Base-by-base conservation (phyloP, 2,113 vertebrate genomes). In the Manacus vitellinus region DNA sequence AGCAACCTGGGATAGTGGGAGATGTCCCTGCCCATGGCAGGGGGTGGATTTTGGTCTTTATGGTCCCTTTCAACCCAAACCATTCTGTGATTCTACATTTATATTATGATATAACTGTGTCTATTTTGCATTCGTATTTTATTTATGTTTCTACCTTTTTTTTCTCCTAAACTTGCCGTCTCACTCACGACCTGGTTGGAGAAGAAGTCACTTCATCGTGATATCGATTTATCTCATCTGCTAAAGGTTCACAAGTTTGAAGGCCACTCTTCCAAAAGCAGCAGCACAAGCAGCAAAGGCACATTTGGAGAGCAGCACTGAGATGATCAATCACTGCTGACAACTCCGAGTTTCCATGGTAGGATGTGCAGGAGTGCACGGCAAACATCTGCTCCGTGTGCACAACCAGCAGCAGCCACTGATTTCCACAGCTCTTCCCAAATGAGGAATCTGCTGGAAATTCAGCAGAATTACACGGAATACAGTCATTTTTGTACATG, bases 261-360 rank as follows among this genome's bases (percentile, higher is more conserved):
- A 79, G 66, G 71, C 74, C 35, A 2, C 62, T 68, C 24, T 68
- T 39, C 14, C 35, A 58, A 61, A 71, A 23, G 0, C 24, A 79
- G 66, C 46, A 83, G 35, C 4, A 0, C 72, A 46, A 58, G 89
- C 17, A 84, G 16, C 51, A 70, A 41, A 85, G 70, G 66, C 62
- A 1, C 67, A 41, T 75, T 43, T 89, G 75, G 72, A 61, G 35
- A 76, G 79, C 83, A 70, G 78, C 39, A 35, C 11, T 2, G 52
- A 44, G 76, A 28, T 41, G 67, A 95, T 96, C 90, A 86, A 89
- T 96, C 95, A 95, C 6, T 52, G 94, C 28, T 93, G 96, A 92
- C 82, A 95, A 80, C 89, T 54, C 52, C 81, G 88, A 46, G 61
- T 76, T 89, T 46, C 96, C 56, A 84, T 49, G 94, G 89, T 73